phyloP scores from a whole-genome alignment of 2,797 vertebrate species.

The Fistularia commersonii region DNA sequence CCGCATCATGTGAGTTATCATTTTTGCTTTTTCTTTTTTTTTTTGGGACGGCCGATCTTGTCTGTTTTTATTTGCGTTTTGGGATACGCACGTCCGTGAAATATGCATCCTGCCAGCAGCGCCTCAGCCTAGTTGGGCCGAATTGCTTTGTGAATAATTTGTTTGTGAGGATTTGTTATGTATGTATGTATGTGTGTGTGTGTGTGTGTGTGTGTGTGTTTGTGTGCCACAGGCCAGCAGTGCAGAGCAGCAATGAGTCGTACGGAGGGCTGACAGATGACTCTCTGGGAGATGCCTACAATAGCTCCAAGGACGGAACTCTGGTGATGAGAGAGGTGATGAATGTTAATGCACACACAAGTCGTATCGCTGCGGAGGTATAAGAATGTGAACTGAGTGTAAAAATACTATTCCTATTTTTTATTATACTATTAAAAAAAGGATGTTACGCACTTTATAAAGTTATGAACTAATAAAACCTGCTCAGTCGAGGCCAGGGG shows the following conservation, averaged over 20 bases:
- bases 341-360: slow-evolving; percentile 4
- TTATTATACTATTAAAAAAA: too few relatives aligned
- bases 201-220: slow-evolving; percentile 16
- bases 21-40: not conserved
- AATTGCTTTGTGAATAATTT: slow-evolving; percentile 18
- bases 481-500: too few relatives aligned
- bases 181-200: slow-evolving; percentile 15
- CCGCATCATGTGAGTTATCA: slow-evolving; percentile 87
- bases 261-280: slow-evolving; percentile 83
- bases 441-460: too few relatives aligned
- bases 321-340: slow-evolving; percentile 92
- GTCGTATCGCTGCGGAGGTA: slow-evolving; percentile 3
- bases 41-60: not conserved
- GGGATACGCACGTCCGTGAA: slow-evolving; percentile 14
- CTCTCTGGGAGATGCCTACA: slow-evolving; percentile 81
- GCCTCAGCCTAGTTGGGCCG: slow-evolving; percentile 14
- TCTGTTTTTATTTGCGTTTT: slow-evolving; percentile 22
- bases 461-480: too few relatives aligned
- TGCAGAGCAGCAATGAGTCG: slow-evolving; percentile 79
- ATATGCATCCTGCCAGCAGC: slow-evolving; percentile 19
- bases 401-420: too few relatives aligned
- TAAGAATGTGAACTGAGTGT: not conserved
- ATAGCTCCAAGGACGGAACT: slow-evolving; percentile 90
- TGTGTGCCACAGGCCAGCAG: slow-evolving; percentile 79
- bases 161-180: not conserved